Base-by-base conservation (phyloP, 2,888 invertebrate genomes). In the Morpho helenor region DNA sequence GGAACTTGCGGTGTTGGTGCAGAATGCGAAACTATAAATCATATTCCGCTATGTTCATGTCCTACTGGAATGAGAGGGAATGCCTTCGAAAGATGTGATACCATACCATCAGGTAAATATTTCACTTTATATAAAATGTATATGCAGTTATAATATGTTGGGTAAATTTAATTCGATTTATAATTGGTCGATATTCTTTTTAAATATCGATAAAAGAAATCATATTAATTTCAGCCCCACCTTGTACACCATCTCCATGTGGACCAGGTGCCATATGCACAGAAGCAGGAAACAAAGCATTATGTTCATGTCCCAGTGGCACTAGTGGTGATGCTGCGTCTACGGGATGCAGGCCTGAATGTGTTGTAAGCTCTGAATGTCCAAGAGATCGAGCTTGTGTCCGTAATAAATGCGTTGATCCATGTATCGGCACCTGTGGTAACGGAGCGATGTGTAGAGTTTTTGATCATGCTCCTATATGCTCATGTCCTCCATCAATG, bases 1-100 rank as follows among this genome's bases (percentile, higher is more conserved):
- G 95, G 94, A 66, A 94, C 95, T 9, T 97, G 97, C 70, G 97
- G 97, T 51, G 79, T 96, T 8, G 96, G 96, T 71, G 96, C 97
- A 1, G 91, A 93, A 62, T 96, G 96, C 77, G 92, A 93, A 69
- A 95, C 95, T 5, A 90, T 93, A 67, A 96, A 94, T 79, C 93
- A 96, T 80, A 88, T 94, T 75, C 92, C 95, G 60, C 83, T 95
- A 72, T 93, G 94, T 69, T 97, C 71, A 93, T 97, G 83, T 93
- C 95, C 84, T 92, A 92, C 60, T 90, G 96, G 73, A 94, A 96
- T 86, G 63, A 90, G 81, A 83, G 92, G 84, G 80, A 93, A 95
- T 79, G 94, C 95, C 42, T 94, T 94, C 70, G 91, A 91, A 61
- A 91, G 91, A 72, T 96, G 96, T 66, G 82, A 82, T 64, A 68